Base-by-base conservation (phyloP, 2,797 vertebrate species). In the Discoglossus pictus region DNA sequence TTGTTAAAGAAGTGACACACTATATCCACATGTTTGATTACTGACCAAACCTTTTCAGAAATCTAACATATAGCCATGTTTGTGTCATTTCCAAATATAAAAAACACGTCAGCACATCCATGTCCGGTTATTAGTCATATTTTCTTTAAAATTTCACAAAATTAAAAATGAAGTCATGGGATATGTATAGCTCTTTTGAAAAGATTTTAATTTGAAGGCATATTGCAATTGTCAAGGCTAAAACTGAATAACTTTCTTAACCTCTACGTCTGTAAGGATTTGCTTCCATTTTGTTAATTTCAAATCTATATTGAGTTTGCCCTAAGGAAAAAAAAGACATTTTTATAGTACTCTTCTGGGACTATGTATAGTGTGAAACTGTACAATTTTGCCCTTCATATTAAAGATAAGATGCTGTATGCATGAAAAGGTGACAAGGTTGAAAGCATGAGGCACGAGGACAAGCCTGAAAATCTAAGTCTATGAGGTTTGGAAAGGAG, bases 371-470 rank as follows among this genome's bases (percentile, higher is more conserved):
- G 48, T 61, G 39, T 58, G 36, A 76, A 75, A 65, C 35, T 73
- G 20, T 13, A 65, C 24, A 73, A 20, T 35, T 51, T 65, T 74
- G 77, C 59, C 52, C 73, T 72, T 53, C 79, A 71, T 70, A 75
- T 71, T 77, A 68, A 27, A 77, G 75, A 68, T 68, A 50, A 72
- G 68, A 76, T 77, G 76, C 62, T 73, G 12, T 73, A 50, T 20
- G 61, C 74, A 78, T 81, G 75, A 78, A 79, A 79, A 79, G 13
- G 60, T 79, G 71, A 56, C 64, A 81, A 84, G 74, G 76, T 80
- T 80, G 79, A 83, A 83, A 71, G 73, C 20, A 25, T 62, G 68
- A 76, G 68, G 40, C 80, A 60, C 73, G 71, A 81, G 69, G 75
- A 78, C 71, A 75, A 77, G 72, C n/a, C 61, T 68, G 25, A 77